A percentile compares a stretch with the other conserved stretches of the same genome.
Evolutionary conservation across 1,140 invertebrate species (phyloP).

Genomic region (Sweltsa coloradensis): DNA sequence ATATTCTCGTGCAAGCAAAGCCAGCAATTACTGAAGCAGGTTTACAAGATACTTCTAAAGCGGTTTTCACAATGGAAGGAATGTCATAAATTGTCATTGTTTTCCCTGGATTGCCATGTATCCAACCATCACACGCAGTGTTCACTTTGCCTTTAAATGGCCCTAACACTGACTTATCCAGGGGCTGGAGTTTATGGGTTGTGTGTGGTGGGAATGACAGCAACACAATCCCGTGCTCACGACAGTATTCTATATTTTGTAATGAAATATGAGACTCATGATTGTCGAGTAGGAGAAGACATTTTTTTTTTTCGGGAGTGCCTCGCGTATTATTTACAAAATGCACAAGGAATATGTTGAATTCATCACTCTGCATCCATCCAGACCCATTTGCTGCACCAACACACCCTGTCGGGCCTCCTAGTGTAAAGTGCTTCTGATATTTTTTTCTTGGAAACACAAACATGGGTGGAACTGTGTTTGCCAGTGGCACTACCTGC

Average conservation of each 20-base stretch:
- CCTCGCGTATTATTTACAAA: no score
- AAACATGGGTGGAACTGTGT: constrained; percentile 27
- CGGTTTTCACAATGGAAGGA: constrained; percentile 18
- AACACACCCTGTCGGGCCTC: constrained; percentile 25
- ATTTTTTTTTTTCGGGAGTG: no score
- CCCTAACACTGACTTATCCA: constrained; percentile 22
- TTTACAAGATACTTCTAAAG: constrained; percentile 21
- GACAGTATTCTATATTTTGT: constrained; percentile 1
- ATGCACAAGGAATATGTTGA: constrained; percentile 24
- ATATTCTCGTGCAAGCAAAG: constrained; percentile 23
- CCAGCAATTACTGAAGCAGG: constrained; percentile 23
- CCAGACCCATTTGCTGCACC: constrained; percentile 27
- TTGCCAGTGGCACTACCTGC: constrained; percentile 28
- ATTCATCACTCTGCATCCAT: constrained; percentile 27
- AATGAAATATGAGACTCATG: constrained; percentile 14
- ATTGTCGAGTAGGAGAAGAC: constrained; percentile 18
- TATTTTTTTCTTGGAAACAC: constrained; percentile 28
- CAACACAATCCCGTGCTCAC: constrained; percentile 12
- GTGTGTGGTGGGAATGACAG: constrained; percentile 16
- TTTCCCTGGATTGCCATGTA: constrained; percentile 17
- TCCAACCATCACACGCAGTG: constrained; percentile 17
- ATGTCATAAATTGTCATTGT: constrained; percentile 25
- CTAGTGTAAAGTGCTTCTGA: constrained; percentile 18
- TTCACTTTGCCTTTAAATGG: constrained; percentile 19
- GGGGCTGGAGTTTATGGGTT: constrained; percentile 25